Percentiles rank a stretch among this genome's conserved stretches.
phyloP scores from a whole-genome alignment of 2,888 invertebrate species.

The Erpobdella octoculata region DNA sequence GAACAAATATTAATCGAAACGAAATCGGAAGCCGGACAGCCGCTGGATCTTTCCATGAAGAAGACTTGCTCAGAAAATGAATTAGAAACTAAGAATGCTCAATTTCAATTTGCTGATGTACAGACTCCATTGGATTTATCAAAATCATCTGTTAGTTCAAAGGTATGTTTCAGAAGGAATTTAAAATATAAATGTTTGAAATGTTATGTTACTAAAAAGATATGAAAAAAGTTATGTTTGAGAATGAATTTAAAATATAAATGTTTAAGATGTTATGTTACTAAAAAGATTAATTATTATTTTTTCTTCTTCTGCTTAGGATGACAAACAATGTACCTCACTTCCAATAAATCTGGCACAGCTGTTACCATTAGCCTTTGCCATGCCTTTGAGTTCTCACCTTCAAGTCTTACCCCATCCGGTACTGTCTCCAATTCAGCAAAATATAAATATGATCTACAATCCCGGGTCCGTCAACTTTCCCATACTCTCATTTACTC shows the following conservation, averaged over 20 bases:
- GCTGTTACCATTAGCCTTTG: conserved; percentile 11
- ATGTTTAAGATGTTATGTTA: no score
- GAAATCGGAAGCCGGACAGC: background rate
- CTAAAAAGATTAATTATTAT: background rate
- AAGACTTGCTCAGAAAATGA: background rate
- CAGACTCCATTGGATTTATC: background rate
- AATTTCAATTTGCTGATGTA: background rate
- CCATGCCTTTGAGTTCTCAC: conserved; percentile 16
- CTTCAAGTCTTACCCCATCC: conserved; percentile 4
- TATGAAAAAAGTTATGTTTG: no score
- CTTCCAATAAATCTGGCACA: conserved; percentile 23
- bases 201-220: no score
- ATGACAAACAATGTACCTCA: background rate
- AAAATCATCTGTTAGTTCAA: background rate
- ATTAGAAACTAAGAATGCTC: no score
- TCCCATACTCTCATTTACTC: conserved; percentile 5
- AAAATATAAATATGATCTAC: conserved; percentile 26
- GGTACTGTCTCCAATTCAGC: conserved; percentile 19
- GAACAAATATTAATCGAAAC: background rate
- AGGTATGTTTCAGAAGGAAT: no score
- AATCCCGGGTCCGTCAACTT: conserved; percentile 25
- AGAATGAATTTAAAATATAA: no score
- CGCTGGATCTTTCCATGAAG: conserved; percentile 6
- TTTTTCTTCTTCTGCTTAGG: background rate
- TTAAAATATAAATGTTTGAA: no score